These are phyloP conservation scores for Catharus fuscescens DNA, from an alignment of 2,113 vertebrate species.

Conservation along the genomic window DNA sequence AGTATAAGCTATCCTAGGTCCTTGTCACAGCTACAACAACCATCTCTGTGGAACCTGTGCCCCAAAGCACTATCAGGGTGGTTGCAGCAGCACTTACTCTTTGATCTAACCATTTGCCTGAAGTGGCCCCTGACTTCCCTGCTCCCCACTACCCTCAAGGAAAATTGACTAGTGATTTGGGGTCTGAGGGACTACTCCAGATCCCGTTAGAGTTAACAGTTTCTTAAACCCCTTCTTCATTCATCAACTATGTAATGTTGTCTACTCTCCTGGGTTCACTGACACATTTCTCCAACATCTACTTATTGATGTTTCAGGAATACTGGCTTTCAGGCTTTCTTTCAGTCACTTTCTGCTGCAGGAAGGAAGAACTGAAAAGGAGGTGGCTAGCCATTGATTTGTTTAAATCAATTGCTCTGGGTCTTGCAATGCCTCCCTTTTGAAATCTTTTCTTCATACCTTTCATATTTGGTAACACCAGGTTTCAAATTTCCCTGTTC, in stretches of 20 bases:
- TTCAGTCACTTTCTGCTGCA: background rate
- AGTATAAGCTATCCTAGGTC: background rate
- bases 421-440: background rate
- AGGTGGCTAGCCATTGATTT: background rate
- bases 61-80: background rate
- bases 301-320: background rate
- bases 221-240: background rate
- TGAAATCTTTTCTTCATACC: background rate
- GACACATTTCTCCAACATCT: background rate
- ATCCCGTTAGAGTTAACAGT: background rate
- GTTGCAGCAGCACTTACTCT: background rate
- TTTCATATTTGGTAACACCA: background rate
- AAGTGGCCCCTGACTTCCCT: background rate
- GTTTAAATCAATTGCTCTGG: background rate
- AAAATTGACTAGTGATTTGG: background rate
- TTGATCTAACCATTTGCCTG: background rate
- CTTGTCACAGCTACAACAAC: background rate
- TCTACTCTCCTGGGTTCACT: background rate
- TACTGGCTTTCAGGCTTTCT: background rate
- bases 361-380: background rate
- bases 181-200: background rate
- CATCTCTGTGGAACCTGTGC: background rate
- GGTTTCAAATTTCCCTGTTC: background rate
- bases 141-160: background rate
- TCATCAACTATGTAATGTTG: background rate